Evolutionary conservation across 2,113 vertebrate genomes (phyloP), one percentile per base, ranked within the genome.

Genomic region (Cricetomys ansorgei): DNA sequence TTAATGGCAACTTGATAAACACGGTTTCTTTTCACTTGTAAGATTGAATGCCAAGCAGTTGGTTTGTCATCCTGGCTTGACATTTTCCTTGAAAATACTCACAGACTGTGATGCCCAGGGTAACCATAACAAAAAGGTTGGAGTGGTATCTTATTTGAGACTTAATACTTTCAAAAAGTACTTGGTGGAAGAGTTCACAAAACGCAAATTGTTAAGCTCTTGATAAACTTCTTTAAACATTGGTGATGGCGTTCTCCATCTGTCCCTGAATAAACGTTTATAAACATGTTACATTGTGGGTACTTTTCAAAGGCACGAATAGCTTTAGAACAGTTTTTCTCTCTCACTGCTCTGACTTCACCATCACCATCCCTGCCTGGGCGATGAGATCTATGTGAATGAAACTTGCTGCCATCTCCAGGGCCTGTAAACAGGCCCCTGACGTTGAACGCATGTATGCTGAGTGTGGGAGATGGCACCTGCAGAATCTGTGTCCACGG

Each of bases 91-190:
- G 79, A 93, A 90, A 95, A 64, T 9, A 69, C 2, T 89, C 87
- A 88, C 72, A 88, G 75, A 87, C 72, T 62, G 25, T 43, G 55
- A 94, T 64, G 13, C 48, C 48, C 23, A 89, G 90, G 85, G 76
- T 95, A 73, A 94, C 67, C 80, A 89, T 50, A n/a, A 67, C 12
- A 93, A 79, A 81, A 19, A 86, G 67, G 72, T 92, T 91, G 53
- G 34, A 65, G 17, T 80, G 76, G 34, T 69, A 10, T 29, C 37
- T 88, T 90, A 84, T 83, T 84, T 81, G 40, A 95, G 72, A 81
- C 21, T 73, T 43, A 80, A 80, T 73, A 55, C 48, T 87, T 92
- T 89, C 48, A 79, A 65, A 19, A 88, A 91, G 64, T 40, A 55
- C 13, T 77, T 94, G 94, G 59, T 65, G 53, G 3, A 83, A 65